Percentiles rank a stretch among this genome's conserved stretches.
Conservation (phyloP, 2,888 invertebrate species). For the Arrhopalites spinosus region DNA sequence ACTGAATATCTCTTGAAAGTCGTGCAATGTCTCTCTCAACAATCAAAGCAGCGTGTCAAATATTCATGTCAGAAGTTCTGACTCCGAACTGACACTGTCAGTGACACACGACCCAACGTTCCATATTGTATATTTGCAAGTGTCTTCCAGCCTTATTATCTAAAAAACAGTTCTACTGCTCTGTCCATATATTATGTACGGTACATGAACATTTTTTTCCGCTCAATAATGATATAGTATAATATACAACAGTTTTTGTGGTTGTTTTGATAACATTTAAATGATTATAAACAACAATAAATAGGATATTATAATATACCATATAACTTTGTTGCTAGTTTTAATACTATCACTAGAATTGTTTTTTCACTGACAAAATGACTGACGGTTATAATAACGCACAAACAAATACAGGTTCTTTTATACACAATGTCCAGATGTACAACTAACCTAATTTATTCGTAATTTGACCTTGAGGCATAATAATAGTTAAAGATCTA, state of each 20-base stretch:
- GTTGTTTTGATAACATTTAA: not conserved
- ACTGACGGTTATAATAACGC: not conserved
- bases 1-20: not conserved
- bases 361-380: too few species aligned
- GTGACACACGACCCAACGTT: too few species aligned
- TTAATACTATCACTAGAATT: too few species aligned
- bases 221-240: not conserved
- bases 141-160: too few species aligned
- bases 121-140: too few species aligned
- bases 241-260: not conserved
- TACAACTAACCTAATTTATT: not conserved
- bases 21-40: not conserved
- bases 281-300: too few species aligned
- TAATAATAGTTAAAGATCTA: not conserved
- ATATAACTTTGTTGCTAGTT: too few species aligned
- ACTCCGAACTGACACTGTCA: too few species aligned
- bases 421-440: not conserved
- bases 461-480: not conserved
- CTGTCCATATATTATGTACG: too few species aligned
- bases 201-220: not conserved
- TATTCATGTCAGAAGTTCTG: too few species aligned
- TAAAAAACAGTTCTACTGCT: too few species aligned
- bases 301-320: too few species aligned
- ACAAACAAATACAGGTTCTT: not conserved
- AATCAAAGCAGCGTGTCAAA: not conserved